Conservation (phyloP, 2,888 invertebrate genomes). For the Cephus runcator region DNA sequence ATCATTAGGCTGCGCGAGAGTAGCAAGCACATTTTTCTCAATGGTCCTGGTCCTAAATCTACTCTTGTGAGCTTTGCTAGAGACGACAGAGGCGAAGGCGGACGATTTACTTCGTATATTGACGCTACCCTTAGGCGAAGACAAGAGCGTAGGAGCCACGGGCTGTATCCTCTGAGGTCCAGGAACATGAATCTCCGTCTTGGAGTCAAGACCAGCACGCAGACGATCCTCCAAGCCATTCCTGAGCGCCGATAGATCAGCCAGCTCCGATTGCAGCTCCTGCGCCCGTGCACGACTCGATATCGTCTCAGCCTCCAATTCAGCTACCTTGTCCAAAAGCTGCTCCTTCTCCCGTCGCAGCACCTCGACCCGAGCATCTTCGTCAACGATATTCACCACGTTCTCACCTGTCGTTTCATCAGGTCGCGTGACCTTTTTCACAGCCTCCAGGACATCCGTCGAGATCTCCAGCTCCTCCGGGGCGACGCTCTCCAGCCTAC, state of each 20-base stretch:
- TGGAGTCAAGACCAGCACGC: slow-evolving; percentile 48
- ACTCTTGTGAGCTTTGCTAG: slow-evolving; percentile 54
- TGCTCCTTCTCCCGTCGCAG: slow-evolving; percentile 81
- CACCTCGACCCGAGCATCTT: slow-evolving; percentile 70
- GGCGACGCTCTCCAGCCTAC: slow-evolving; percentile 59
- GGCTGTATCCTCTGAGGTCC: slow-evolving; percentile 52
- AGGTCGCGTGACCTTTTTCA: slow-evolving; percentile 45
- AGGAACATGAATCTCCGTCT: slow-evolving; percentile 44
- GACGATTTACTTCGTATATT: slow-evolving; percentile 13
- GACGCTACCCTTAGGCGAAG: slow-evolving; percentile 42
- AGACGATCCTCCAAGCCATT: slow-evolving; percentile 60
- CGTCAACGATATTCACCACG: slow-evolving; percentile 53
- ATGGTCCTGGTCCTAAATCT: slow-evolving; percentile 63
- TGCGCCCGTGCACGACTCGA: slow-evolving; percentile 75
- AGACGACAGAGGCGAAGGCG: slow-evolving; percentile 21
- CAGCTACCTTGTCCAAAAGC: slow-evolving; percentile 78
- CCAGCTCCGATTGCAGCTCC: slow-evolving; percentile 74
- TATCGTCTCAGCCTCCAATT: slow-evolving; percentile 80
- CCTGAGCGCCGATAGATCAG: slow-evolving; percentile 67
- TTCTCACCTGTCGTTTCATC: slow-evolving; percentile 26
- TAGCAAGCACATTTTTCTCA: slow-evolving; percentile 58
- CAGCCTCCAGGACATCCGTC: slow-evolving; percentile 61
- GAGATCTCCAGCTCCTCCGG: slow-evolving; percentile 58
- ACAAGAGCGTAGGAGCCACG: slow-evolving; percentile 34
- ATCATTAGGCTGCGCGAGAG: slow-evolving; percentile 46